A percentile compares a stretch with the other conserved stretches of the same genome.
Evolutionary conservation across 2,888 invertebrate species (phyloP).

Genomic region (Xanthostigma xanthostigma): DNA sequence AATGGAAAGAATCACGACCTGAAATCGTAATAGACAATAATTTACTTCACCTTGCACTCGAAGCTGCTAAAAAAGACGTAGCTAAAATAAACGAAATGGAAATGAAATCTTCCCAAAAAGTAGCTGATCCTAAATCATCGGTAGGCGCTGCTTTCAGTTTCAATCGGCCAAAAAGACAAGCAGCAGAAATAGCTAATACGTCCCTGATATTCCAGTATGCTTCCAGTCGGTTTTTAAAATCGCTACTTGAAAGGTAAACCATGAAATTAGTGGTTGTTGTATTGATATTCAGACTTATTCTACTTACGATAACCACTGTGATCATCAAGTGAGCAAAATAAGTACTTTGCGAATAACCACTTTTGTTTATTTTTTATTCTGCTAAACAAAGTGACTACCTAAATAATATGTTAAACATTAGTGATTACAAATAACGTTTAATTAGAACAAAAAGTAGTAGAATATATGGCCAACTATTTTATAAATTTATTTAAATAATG

Average conservation of each 20-base stretch:
- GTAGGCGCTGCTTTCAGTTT: conserved; percentile 30
- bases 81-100: conserved; percentile 23
- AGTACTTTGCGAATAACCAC: too few relatives aligned
- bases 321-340: too few relatives aligned
- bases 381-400: too few relatives aligned
- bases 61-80: conserved; percentile 27
- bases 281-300: too few relatives aligned
- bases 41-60: conserved; percentile 25
- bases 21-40: conserved; percentile 22
- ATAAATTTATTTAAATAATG: not conserved
- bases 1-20: conserved; percentile 24
- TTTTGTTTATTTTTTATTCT: too few relatives aligned
- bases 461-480: too few relatives aligned
- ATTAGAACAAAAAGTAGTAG: too few relatives aligned
- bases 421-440: too few relatives aligned
- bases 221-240: conserved; percentile 27
- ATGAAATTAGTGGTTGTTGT: not conserved
- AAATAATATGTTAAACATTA: too few relatives aligned
- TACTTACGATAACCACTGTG: too few relatives aligned
- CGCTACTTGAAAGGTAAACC: conserved; percentile 24
- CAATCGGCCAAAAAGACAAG: conserved; percentile 30
- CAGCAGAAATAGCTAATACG: conserved; percentile 30
- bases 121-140: conserved; percentile 27
- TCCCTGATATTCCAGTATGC: conserved; percentile 32
- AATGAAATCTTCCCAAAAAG: conserved; percentile 19